These are phyloP conservation scores for Drosophila merina DNA, from an alignment of 2,888 invertebrate genomes.

Conservation along the genomic window DNA sequence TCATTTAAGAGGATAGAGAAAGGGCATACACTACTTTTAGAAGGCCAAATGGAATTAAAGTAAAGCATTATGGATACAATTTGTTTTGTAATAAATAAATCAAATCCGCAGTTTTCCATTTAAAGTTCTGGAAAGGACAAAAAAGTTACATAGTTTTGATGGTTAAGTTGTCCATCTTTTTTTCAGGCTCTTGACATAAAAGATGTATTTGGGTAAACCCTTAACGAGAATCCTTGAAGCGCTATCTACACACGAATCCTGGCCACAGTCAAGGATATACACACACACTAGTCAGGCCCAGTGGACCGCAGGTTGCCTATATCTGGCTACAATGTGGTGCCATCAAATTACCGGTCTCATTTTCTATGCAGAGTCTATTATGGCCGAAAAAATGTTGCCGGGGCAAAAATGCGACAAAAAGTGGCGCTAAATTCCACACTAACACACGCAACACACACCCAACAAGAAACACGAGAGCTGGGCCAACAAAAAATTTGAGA, in stretches of 20 bases:
- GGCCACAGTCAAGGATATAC: background rate
- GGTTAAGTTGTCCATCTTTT: slow-evolving; percentile 25
- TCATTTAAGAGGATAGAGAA: background rate
- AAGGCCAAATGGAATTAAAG: background rate
- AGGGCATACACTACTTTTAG: background rate
- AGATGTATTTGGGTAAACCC: slow-evolving; percentile 10
- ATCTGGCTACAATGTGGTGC: slow-evolving; percentile 70
- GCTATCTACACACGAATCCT: slow-evolving; percentile 25
- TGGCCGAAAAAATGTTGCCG: slow-evolving; percentile 53
- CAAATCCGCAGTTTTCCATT: background rate
- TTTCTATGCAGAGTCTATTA: slow-evolving; percentile 77
- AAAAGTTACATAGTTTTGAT: background rate
- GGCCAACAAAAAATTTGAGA: slow-evolving; percentile 3
- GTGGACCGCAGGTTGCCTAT: slow-evolving; percentile 62
- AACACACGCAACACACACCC: slow-evolving; percentile 35
- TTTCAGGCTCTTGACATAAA: slow-evolving; percentile 10
- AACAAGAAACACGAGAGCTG: slow-evolving; percentile 34
- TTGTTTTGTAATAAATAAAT: background rate
- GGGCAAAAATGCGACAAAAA: slow-evolving; percentile 73
- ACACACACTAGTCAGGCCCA: background rate
- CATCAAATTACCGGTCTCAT: slow-evolving; percentile 76
- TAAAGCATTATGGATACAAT: background rate
- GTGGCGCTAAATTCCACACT: slow-evolving; percentile 73
- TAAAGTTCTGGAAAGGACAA: background rate
- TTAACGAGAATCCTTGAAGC: slow-evolving; percentile 17